Evolutionary conservation across 2,888 invertebrate genomes (phyloP).

Genomic region (Sphaeridia pumilis): DNA sequence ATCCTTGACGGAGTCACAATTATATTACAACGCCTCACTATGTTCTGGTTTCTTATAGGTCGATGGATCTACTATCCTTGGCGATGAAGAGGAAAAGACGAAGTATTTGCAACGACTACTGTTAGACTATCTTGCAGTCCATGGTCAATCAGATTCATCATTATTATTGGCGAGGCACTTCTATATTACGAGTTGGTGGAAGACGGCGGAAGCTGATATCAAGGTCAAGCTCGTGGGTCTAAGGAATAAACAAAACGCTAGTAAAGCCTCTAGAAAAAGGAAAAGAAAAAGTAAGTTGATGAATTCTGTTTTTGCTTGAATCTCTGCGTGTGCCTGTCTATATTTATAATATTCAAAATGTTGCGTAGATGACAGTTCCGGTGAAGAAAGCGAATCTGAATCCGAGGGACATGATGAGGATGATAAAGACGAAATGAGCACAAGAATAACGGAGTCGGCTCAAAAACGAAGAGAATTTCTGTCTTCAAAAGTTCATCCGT

Average conservation of each 20-base stretch:
- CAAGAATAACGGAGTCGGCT: slow-evolving; percentile 16
- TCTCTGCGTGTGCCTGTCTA: too few species aligned
- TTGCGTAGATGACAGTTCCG: slow-evolving; percentile 37
- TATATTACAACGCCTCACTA: background rate
- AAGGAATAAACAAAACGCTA: slow-evolving; percentile 19
- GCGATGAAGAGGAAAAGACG: slow-evolving; percentile 69
- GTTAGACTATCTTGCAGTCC: slow-evolving; percentile 83
- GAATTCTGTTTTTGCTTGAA: background rate
- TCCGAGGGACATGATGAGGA: slow-evolving; percentile 37
- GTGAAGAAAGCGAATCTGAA: slow-evolving; percentile 38
- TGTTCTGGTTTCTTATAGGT: too few species aligned
- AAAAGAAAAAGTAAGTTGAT: slow-evolving; percentile 21
- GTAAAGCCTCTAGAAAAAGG: slow-evolving; percentile 33
- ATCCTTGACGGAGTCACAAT: background rate
- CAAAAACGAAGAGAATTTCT: slow-evolving; percentile 62
- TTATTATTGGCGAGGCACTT: slow-evolving; percentile 86
- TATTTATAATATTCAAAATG: too few species aligned
- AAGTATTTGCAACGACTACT: slow-evolving; percentile 80
- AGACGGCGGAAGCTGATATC: slow-evolving; percentile 64
- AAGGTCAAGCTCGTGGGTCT: slow-evolving; percentile 41
- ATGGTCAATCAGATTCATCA: slow-evolving; percentile 75
- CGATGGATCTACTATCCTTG: slow-evolving; percentile 40
- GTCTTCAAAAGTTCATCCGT: slow-evolving; percentile 68
- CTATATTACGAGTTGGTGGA: slow-evolving; percentile 94
- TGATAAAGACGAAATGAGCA: slow-evolving; percentile 25